Base-by-base conservation (phyloP, 1,140 invertebrate species). In the Drosophila baimaii region DNA sequence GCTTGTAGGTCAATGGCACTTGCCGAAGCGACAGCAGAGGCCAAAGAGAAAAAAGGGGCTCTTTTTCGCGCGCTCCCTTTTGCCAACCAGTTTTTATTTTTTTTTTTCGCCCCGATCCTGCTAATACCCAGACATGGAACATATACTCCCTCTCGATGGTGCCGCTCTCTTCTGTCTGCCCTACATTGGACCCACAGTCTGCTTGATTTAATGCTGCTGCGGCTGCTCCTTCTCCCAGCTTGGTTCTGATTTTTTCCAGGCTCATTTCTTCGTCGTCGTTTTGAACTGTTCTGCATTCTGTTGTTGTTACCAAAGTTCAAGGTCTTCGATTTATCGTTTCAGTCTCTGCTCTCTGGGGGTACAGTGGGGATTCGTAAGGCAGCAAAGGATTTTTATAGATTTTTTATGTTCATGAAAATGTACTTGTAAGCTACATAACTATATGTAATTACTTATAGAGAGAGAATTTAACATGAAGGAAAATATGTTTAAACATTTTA, bases 1-100 rank as follows among this genome's bases (percentile, higher is more conserved):
- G 66, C 75, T 76, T 82, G 43, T 86, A 62, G 83, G 83, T 86
- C 83, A 86, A 86, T 83, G 81, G 79, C 82, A 88, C 69, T 81
- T 81, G 65, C 49, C 21, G 56, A 49, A 47, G 47, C 69, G 46
- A 52, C 35, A 9, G 52, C 27, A 27, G 27, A 27, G 27, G 65
- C 23, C 29, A 25, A 62, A 54, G 23, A 65, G 65, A 15, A 15
- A 25, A 55, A 74, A 72, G 54, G 29, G 65, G 46, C 31, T 41
- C 44, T 52, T 51, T 51, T 52, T 25, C 41, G 46, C 21, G 39
- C 47, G 49, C 25, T 59, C 43, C n/a, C 49, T 52, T 54, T 35
- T 23, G 19, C 39, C 68, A 83, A 88, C 84, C 84, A 89, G 84
- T 89, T 85, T 77, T 79, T 55, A 43, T 62, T 13, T 13, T 33